A percentile compares a stretch with the other conserved stretches of the same genome.
phyloP scores from a whole-genome alignment of 2,888 invertebrate genomes.

The Chaitophorus viminalis region DNA sequence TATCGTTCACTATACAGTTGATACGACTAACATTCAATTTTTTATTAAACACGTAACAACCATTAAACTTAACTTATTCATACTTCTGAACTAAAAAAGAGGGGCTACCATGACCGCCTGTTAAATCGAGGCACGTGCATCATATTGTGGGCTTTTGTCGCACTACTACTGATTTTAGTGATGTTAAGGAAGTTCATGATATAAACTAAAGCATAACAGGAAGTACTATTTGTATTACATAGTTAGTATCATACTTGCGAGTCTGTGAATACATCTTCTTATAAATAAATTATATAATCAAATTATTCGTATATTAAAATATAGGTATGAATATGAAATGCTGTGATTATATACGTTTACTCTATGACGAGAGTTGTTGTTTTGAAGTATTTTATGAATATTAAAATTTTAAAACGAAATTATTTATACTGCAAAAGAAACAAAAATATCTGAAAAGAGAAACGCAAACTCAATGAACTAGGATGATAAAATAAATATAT shows the following conservation, averaged over 20 bases:
- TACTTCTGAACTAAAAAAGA: too few relatives aligned
- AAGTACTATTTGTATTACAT: too few relatives aligned
- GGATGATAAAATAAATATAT: neutral
- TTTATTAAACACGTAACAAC: too few relatives aligned
- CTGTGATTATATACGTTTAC: neutral
- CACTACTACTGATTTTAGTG: neutral
- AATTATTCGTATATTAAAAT: neutral
- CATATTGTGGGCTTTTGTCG: too few relatives aligned
- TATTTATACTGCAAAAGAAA: neutral
- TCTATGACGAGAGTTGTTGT: neutral
- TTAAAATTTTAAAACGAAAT: conserved; percentile 34
- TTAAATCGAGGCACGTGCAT: too few relatives aligned
- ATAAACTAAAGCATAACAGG: neutral
- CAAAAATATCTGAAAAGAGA: conserved; percentile 1
- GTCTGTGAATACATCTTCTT: neutral
- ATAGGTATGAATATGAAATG: neutral
- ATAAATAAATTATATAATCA: neutral
- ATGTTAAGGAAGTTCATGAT: neutral
- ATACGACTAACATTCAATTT: too few relatives aligned
- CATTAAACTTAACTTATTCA: too few relatives aligned
- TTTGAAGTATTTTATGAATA: neutral
- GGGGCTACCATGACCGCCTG: too few relatives aligned
- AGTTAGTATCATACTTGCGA: neutral
- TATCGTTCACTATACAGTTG: too few relatives aligned
- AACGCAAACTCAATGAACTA: conserved; percentile 1